Evolutionary conservation across 2,113 vertebrate species (phyloP), one percentile per base, ranked within the genome.

Genomic region (Lutjanus erythropterus): DNA sequence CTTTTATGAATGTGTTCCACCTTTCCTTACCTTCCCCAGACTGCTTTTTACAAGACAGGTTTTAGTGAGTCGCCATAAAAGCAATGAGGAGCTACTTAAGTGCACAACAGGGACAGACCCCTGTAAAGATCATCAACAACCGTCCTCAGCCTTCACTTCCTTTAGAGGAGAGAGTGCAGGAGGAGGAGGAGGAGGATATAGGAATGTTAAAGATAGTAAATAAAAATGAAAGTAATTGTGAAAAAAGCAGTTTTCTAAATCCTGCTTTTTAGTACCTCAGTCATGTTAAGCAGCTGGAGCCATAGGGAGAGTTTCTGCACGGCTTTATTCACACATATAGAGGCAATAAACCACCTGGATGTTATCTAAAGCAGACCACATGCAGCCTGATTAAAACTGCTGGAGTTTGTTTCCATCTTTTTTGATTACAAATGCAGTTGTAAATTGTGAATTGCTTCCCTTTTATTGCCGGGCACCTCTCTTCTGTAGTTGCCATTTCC

Each of bases 61-160:
- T 94, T 95, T 93, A 95, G 89, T 87, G 89, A 91, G 89, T 90
- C 62, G 35, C 92, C 84, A 86, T 94, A 94, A 94, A 94, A 94
- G 90, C 89, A 93, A 92, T 91, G 86, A 89, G 88, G 80, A 92
- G 88, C 87, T 84, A 92, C 85, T 91, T 88, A 92, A 92, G 88
- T 89, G 86, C 86, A 91, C 90, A 93, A 92, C 88, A 83, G 92
- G 88, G 87, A 91, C 85, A 86, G 78, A 81, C 50, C 86, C 82
- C 88, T 82, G 83, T 93, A 89, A 92, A 90, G 88, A 92, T 83
- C 90, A 91, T 91, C 89, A 88, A 84, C 86, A 83, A 88, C 77
- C 75, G 53, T 78, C 59, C 66, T 67, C 80, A 69, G 82, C 85
- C 81, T 83, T 80, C 80, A 44, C 75, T 60, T 79, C 56, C 72